Base-by-base conservation (phyloP, 2,888 invertebrate species). In the Lutraria lutraria region DNA sequence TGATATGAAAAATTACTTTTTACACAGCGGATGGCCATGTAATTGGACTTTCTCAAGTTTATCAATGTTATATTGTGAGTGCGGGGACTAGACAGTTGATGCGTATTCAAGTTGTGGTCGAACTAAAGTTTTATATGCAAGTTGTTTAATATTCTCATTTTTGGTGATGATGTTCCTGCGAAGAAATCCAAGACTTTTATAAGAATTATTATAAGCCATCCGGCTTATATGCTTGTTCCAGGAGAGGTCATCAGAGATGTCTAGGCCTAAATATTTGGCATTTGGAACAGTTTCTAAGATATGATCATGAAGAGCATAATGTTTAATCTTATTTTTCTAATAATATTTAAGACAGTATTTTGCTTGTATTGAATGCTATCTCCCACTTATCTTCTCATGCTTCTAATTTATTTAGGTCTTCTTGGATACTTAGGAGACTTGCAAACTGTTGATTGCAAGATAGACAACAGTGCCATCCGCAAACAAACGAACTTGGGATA, bases 381-480 rank as follows among this genome's bases (percentile, higher is more conserved):
- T 85, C 79, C 72, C 76, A 85, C 25, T 25, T 19, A 19, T 60
- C 0, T 43, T 88, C 85, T 85, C 85, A 89, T 12, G 43, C 4
- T 21, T 68, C 56, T 52, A 89, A 25, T 21, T 29, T 79, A 29
- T 86, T 34, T 13, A 86, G 83, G 31, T 86, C 86, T 56, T 82
- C 19, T 52, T 86, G 80, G 3, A 88, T 80, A 12, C 1, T 80
- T 31, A 15, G n/a, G 16, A 29, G 43, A 86, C 83, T 31, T 10
- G 34, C 10, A 60, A 29, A 15, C 0, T 52, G 21, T 72, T 29
- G n/a, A 81, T 54, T 10, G 88, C 60, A 43, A 85, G 31, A 79
- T 86, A 83, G 0, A 86, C 83, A 13, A 83, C 89, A 60, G 82
- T 88, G 68, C 85, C 88, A 31, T 88, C 85, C 31, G 85, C 81